phyloP scores from a whole-genome alignment of 2,797 vertebrate species.

The Borostomias antarcticus region DNA sequence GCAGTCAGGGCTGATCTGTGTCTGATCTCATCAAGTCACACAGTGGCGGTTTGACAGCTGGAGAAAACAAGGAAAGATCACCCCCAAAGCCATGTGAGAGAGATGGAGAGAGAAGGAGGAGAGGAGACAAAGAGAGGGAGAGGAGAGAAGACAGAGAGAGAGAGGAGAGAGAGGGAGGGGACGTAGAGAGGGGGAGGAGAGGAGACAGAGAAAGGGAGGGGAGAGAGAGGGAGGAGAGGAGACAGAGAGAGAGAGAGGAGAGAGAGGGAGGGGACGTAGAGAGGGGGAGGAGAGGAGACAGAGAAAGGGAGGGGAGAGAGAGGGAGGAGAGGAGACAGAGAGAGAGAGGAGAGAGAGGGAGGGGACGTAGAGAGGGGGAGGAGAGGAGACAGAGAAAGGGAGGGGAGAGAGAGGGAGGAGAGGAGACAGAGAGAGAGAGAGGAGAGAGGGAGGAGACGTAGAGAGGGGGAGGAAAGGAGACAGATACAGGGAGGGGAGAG shows the following conservation, averaged over 20 bases:
- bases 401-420: neutral
- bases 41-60: neutral
- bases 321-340: too few relatives aligned
- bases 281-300: neutral
- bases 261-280: neutral
- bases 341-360: too few relatives aligned
- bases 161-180: too few relatives aligned
- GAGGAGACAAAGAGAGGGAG: neutral
- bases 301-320: too few relatives aligned
- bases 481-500: too few relatives aligned
- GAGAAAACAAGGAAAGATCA: neutral
- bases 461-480: too few relatives aligned
- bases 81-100: neutral
- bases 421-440: neutral
- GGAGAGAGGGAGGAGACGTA: too few relatives aligned
- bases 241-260: neutral
- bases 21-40: neutral
- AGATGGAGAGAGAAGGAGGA: neutral
- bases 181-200: too few relatives aligned
- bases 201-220: neutral
- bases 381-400: too few relatives aligned
- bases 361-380: too few relatives aligned
- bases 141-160: too few relatives aligned
- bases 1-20: neutral
- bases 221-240: neutral